A percentile compares a stretch with the other conserved stretches of the same genome.
phyloP scores from a whole-genome alignment of 2,113 vertebrate genomes.

The Spermophilus dauricus region DNA sequence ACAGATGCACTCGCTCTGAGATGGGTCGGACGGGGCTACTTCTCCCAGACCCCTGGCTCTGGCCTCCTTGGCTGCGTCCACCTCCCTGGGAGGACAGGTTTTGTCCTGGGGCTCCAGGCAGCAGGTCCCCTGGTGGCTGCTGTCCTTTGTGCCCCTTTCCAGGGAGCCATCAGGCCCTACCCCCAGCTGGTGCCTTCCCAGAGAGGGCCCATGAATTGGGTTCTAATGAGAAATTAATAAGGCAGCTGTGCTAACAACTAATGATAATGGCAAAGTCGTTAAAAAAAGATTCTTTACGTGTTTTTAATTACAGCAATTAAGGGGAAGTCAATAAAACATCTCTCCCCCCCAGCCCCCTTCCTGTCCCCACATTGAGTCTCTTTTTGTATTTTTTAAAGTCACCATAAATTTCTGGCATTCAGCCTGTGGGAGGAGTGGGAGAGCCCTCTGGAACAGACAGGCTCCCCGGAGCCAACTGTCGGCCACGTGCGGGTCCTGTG shows the following conservation, averaged over 20 bases:
- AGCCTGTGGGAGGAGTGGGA: rapidly evolving
- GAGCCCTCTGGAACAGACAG: not conserved
- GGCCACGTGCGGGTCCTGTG: rapidly evolving
- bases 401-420: not conserved
- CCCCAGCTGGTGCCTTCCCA: slow-evolving; percentile 26
- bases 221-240: slow-evolving; percentile 91
- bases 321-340: slow-evolving; percentile 87
- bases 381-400: slow-evolving; percentile 56
- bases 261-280: slow-evolving; percentile 90
- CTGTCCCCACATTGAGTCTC: not conserved
- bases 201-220: slow-evolving; percentile 79
- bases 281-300: slow-evolving; percentile 90
- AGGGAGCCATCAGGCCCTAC: not conserved
- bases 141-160: not conserved
- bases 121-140: not conserved
- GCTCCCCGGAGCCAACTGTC: not conserved
- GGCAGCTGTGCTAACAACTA: slow-evolving; percentile 89
- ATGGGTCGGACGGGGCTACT: rapidly evolving
- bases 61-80: not conserved
- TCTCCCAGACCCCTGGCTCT: not conserved
- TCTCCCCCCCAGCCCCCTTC: slow-evolving; percentile 30
- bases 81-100: not conserved
- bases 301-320: slow-evolving; percentile 93
- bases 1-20: not conserved
- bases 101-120: not conserved